Percentiles rank a stretch among this genome's conserved stretches.
phyloP scores from a whole-genome alignment of 2,797 vertebrate species.

The Huso huso region DNA sequence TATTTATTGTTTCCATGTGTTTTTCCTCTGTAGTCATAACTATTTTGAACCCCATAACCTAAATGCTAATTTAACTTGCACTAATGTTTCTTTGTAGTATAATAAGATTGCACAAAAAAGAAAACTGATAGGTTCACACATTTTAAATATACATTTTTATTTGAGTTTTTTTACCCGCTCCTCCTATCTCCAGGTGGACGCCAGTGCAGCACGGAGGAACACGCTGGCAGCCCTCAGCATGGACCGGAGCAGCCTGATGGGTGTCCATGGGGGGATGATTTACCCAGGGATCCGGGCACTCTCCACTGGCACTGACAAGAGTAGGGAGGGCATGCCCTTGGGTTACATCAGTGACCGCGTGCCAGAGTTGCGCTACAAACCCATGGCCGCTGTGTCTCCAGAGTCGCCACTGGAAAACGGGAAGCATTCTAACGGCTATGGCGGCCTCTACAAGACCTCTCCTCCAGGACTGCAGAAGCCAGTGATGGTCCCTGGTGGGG shows the following conservation, averaged over 20 bases:
- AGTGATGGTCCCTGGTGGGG: constrained; percentile 60
- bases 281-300: constrained; percentile 85
- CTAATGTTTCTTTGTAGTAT: too few relatives aligned
- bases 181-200: constrained; percentile 74
- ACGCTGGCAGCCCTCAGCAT: constrained; percentile 85
- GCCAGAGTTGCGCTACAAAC: constrained; percentile 87
- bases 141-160: too few relatives aligned
- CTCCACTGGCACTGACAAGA: constrained; percentile 68
- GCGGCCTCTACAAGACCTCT: constrained; percentile 81
- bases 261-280: constrained; percentile 82
- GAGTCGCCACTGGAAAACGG: constrained; percentile 66
- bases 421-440: constrained; percentile 82
- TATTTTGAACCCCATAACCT: too few relatives aligned
- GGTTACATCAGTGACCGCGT: constrained; percentile 62
- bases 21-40: too few relatives aligned
- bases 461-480: constrained; percentile 86
- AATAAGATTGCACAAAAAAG: too few relatives aligned
- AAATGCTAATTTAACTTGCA: too few relatives aligned
- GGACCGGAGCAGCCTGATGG: constrained; percentile 84
- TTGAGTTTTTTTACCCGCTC: too few relatives aligned
- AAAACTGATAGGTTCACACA: too few relatives aligned
- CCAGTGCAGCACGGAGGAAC: constrained; percentile 75
- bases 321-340: constrained; percentile 61
- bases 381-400: constrained; percentile 31
- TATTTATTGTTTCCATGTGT: too few relatives aligned